Evolutionary conservation across 2,113 vertebrate genomes (phyloP), one percentile per base, ranked within the genome.

Genomic region (Cryptotis parvus): DNA sequence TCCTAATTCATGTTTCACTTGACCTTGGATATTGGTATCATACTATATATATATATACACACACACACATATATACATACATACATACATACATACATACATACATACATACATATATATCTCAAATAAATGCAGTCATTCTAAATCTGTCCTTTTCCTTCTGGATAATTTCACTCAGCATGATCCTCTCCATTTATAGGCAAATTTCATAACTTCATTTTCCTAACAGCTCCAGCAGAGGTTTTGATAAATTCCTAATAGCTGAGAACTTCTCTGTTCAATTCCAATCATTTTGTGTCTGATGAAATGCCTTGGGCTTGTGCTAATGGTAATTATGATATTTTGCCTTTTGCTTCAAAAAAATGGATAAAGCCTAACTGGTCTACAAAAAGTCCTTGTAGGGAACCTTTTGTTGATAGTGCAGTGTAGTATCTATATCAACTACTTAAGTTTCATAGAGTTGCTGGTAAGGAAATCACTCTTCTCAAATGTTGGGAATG

Each of bases 231-330:
- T 39, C 72, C 41, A n/a, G 70, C 26, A 39, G 37, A 70, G 9
- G 27, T 26, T 75, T 86, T 65, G 75, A 86, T 37, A 82, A 90
- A 65, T 35, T 63, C 68, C 45, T 84, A 55, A 29, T n/a, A 87
- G 39, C 52, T 41, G 61, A 83, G 66, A 68, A 31, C 16, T 3
- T 65, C 37, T 61, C 68, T n/a, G 52, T 58, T 94, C 79, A 65
- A 72, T 41, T 84, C 61, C 39, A 2, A 6, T 55, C 0, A 1
- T 63, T 68, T 31, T 68, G 49, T 43, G 37, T 89, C 73, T 85
- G 70, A 68, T 69, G 31, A 9, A 6, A 43, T 69, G 9, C 12
- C 27, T 45, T 90, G 49, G 6, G 58, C 66, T 88, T 79, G 66
- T 76, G 58, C 63, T 14, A 3, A 41, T 0, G 31, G 58, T 9